Base-by-base conservation (phyloP, 2,888 invertebrate genomes). In the Catocala fraxini region DNA sequence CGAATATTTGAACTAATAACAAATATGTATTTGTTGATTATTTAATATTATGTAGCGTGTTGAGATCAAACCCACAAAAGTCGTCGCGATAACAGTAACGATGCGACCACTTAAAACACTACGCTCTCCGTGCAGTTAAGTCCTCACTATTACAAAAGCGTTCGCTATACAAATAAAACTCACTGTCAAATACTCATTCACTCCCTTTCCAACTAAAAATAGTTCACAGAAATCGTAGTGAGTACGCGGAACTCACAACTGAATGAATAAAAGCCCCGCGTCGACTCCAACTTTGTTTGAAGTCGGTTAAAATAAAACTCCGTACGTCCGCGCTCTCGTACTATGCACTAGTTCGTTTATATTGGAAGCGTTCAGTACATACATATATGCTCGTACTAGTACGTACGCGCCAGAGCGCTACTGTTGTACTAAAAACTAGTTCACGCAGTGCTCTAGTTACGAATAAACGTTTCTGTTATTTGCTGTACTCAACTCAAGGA, bases 361-460 rank as follows among this genome's bases (percentile, higher is more conserved):
- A 25, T 25, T 25, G 25, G 3, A 25, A 25, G 25, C 25, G 25
- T 25, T 11, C 9, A 9, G 25, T 34, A 51, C 51, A 51, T 46
- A 47, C 35, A 12, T 46, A 41, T 12, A n/a, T 25, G 3, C 25
- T 25, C 25, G 25, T 25, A 25, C 25, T 25, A 25, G 25, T 25
- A 25, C 13, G 57, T 35, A 49, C 0, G 49, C 54, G 48, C 45
- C 33, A 4, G 25, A 25, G 25, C 25, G 54, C 42, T 58, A 25
- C 51, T 59, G 39, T 48, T 48, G 54, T 45, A 49, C 51, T 39
- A 25, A 10, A 11, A 59, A 59, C 59, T 59, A 54, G 59, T 59
- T 59, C 59, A 59, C 43, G 53, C 42, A n/a, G 33, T 13, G 59
- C 53, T 48, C 53, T 46, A 59, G 46, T 53, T 59, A 54, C 53